Base-by-base conservation (phyloP, 1,140 invertebrate genomes). In the Phocides pigmalion region DNA sequence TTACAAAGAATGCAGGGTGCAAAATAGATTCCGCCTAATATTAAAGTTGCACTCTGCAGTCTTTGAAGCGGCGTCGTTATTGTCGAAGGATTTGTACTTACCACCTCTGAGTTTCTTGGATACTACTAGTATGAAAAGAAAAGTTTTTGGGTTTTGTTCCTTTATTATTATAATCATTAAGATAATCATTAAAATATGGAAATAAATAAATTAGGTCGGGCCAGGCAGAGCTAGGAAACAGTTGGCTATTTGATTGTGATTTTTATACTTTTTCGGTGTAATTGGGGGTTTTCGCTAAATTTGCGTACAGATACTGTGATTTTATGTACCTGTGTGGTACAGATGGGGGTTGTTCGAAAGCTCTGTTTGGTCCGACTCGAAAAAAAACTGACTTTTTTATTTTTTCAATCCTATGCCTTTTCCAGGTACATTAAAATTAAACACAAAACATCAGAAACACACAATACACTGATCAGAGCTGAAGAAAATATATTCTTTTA, bases 121-220 rank as follows among this genome's bases (percentile, higher is more conserved):
- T 87, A 90, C 84, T 87, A 85, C 80, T 81, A 76, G 79, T 78
- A 82, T 79, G 74, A 76, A 77, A 71, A 87, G 79, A 84, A 80
- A 78, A 80, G 66, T 91, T 88, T 91, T 92, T 91, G 87, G 88
- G 87, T 92, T 92, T 92, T 92, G 91, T 92, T 92, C 91, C 91
- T 92, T 89, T 90, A 90, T 90, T 92, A 91, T 88, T 79, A 74
- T 88, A 87, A 88, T 82, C 70, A 81, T 90, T 91, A 92, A 91
- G 87, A 84, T 91, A 85, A 86, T 87, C 72, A 82, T 82, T 87
- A 84, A n/a, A 82, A 87, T 91, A 87, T 84, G 80, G 75, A 81
- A 89, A 87, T 89, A 91, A 91, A 89, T 61, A n/a, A 68, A 76
- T 79, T 69, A 74, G 42, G 82, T 79, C 74, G 76, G 56, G 64